Base-by-base conservation (phyloP, 2,797 vertebrate species). In the Paedocypris micromegethes region DNA sequence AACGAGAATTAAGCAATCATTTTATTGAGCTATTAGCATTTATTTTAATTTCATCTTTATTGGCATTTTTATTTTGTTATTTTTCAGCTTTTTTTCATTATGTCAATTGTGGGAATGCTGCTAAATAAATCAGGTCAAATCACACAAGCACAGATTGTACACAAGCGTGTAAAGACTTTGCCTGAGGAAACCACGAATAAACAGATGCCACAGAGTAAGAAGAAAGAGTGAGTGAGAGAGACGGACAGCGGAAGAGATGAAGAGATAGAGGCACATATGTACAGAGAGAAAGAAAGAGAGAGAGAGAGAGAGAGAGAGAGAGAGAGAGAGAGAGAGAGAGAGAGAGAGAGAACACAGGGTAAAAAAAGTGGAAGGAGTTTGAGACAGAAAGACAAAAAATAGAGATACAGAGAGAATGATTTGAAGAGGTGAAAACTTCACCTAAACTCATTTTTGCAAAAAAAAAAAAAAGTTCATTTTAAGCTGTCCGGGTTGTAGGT, bases 61-160 rank as follows among this genome's bases (percentile, higher is more conserved):
- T 23, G 23, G 23, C 23, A 23, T 23, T 23, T 23, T 23, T 23
- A 23, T 23, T 23, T 23, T 23, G 23, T 23, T 23, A 23, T 23
- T 23, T 23, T 23, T 23, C 45, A 59, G 50, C 40, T 5, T 23
- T 43, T 37, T 64, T 64, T 60, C 44, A 71, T 55, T 71, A 52
- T 53, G 55, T 63, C 44, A 63, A 58, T 60, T 50, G 52, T 62
- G 43, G 44, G 66, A 51, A 51, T 62, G 49, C 47, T 56, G 56
- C 53, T 54, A 68, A 64, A 56, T 58, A 63, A 73, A 71, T 58
- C 58, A 48, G 72, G 58, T 70, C 70, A 70, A 42, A 61, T 23
- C 58, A 69, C 62, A 68, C 60, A 70, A 57, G 61, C 38, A 68
- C 53, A 56, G 66, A 59, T 58, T 51, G 65, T 57, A 58, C 45